These are phyloP conservation scores for Vultur gryphus DNA, from an alignment of 2,797 vertebrate genomes.

Conservation along the genomic window DNA sequence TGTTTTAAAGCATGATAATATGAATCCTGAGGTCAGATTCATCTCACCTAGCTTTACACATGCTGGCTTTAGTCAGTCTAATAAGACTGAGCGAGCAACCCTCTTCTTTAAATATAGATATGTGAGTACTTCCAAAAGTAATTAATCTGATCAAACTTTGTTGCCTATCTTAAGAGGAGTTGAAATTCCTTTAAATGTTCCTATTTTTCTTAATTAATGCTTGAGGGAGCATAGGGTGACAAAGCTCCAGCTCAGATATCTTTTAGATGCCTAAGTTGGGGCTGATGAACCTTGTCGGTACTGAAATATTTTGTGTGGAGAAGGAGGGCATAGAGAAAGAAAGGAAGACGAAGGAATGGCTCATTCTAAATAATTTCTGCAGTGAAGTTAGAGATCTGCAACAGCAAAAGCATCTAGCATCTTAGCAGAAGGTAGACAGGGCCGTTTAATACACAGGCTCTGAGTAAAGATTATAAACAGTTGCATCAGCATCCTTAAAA, in stretches of 20 bases:
- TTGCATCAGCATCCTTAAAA: slow-evolving; percentile 14
- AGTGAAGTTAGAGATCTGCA: not conserved
- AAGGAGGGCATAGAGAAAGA: not conserved
- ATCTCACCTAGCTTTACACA: not conserved
- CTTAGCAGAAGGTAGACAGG: slow-evolving; percentile 29
- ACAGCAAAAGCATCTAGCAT: not conserved
- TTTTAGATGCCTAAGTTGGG: not conserved
- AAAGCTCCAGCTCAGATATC: not conserved
- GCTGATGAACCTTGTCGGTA: not conserved
- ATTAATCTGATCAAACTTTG: not conserved
- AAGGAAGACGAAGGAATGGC: not conserved
- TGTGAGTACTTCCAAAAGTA: not conserved
- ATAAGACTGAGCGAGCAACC: not conserved
- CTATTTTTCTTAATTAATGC: not conserved
- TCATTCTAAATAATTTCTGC: not conserved
- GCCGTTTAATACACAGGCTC: not conserved
- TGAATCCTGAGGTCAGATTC: not conserved
- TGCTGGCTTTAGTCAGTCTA: not conserved
- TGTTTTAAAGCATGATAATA: not conserved
- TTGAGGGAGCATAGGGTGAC: not conserved
- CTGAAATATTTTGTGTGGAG: not conserved
- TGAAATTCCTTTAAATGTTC: not conserved
- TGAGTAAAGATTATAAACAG: not conserved
- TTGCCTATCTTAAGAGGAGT: not conserved
- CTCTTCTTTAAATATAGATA: not conserved